Base-by-base conservation (phyloP, 1,140 invertebrate species). In the Calephelis nemesis region DNA sequence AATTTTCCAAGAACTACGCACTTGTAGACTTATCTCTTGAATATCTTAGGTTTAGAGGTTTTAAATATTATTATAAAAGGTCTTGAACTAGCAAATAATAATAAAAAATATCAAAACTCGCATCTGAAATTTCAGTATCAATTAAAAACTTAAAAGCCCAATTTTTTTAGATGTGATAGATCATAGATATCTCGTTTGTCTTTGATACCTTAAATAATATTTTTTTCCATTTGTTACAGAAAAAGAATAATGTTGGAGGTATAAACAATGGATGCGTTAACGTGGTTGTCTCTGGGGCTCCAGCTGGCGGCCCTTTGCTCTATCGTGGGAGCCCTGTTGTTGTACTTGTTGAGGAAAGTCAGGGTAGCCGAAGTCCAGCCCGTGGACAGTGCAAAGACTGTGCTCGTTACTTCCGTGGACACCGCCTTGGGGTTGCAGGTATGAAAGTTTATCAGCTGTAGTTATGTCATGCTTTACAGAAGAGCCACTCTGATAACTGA, bases 391-490 rank as follows among this genome's bases (percentile, higher is more conserved):
- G 93, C 94, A 10, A 94, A 93, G 84, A 94, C 94, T 7, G 94
- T 96, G 8, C 91, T 97, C 45, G 93, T 97, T n/a, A 96, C 96
- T 5, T 96, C 94, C 42, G 95, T 95, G 64, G 96, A 96, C 71
- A 96, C 95, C 58, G 94, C 94, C 7, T 90, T 96, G 47, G 96
- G 96, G 11, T 85, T 97, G 69, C 96, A 96, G 91, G 93, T 95
- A 71, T 65, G 62, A 49, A 62, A 11, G 12, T 4, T 30, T 12
- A 68, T 19, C 7, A 62, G 12, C 15, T 62, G 8, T 50, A 62
- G 60, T 52, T 47, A 65, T 30, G 30, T 30, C 30, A 30, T 4
- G 4, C 30, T 30, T 30, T 4, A 30, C 30, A 30, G 30, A 30
- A 30, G 30, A 30, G 30, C 30, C 30, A 30, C 30, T 30, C 30